Base-by-base conservation (phyloP, 53 echinoderm and acorn worm genomes). In the Astropecten irregularis region DNA sequence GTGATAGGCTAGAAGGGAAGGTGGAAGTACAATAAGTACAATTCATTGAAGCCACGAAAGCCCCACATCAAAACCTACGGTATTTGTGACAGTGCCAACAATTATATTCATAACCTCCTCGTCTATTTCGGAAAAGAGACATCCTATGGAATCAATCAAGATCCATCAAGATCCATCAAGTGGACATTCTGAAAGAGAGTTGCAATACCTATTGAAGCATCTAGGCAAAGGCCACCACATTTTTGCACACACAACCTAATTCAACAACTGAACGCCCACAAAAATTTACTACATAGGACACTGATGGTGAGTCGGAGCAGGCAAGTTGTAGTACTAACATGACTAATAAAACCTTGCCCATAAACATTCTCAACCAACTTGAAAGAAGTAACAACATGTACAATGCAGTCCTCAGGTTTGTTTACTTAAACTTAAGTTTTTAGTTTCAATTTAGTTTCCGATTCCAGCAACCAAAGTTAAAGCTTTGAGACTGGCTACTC, bases 1-100 rank as follows among this genome's bases (percentile, higher is more conserved):
- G 84, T 84, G 23, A 84, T 84, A 59, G 71, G 84, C 14, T 84
- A 71, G 84, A 84, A 84, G 59, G 62, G 60, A 44, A 10, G 60
- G 10, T 84, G 48, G 85, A 71, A 71, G 25, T 70, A 71, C 42
- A 72, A 59, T 34, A 70, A 84, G 71, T 84, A 84, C 71, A 84
- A 71, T 71, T 58, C 84, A 14, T 39, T 42, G 19, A 84, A 84
- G 57, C 84, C 84, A 40, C 56, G 55, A 15, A 68, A 83, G 56
- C 53, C 70, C 42, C 84, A 71, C 59, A 84, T 84, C 58, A 84
- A 84, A 29, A 84, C 84, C 10, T 84, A 71, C 58, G 84, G 84
- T 23, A 59, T 84, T 21, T 70, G 71, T 56, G 71, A 84, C 60
- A 84, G 84, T 84, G 37, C 49, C n/a, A 84, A 70, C 44, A 71